A percentile compares a stretch with the other conserved stretches of the same genome.
These are phyloP conservation scores for Rhingia rostrata DNA, from an alignment of 2,888 invertebrate species.

Conservation along the genomic window DNA sequence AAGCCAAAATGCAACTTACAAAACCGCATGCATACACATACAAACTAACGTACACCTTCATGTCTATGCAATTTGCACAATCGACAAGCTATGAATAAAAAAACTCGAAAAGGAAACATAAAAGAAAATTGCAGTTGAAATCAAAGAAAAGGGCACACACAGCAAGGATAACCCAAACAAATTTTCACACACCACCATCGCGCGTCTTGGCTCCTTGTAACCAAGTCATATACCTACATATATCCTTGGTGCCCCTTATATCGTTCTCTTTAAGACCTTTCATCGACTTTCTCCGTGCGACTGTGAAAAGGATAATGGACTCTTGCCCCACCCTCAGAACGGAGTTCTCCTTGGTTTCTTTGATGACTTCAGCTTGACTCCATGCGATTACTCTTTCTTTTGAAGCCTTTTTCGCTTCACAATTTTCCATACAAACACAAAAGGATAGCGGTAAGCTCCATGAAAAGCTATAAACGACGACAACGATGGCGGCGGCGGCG, in stretches of 20 bases:
- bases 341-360: conserved; percentile 42
- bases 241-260: conserved; percentile 31
- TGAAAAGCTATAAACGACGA: conserved; percentile 32
- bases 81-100: conserved; percentile 53
- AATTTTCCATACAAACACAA: conserved; percentile 43
- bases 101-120: conserved; percentile 41
- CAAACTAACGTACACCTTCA: conserved; percentile 13
- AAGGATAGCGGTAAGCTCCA: conserved; percentile 25
- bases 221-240: conserved; percentile 5
- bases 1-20: conserved; percentile 45
- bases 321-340: not conserved
- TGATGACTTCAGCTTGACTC: conserved; percentile 60
- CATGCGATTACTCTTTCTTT: conserved; percentile 52
- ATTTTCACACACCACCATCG: conserved; percentile 38
- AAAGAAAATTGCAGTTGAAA: conserved; percentile 60
- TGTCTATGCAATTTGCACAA: conserved; percentile 65
- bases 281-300: conserved; percentile 55
- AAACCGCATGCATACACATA: conserved; percentile 13
- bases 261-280: conserved; percentile 53
- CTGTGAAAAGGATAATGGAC: conserved; percentile 59
- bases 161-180: conserved; percentile 62
- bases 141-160: conserved; percentile 44
- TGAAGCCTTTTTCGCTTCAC: conserved; percentile 51
- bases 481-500: conserved; percentile 15
- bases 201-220: conserved; percentile 21